These are phyloP conservation scores for Drosophila prosaltans DNA, from an alignment of 1,140 invertebrate genomes.

Conservation along the genomic window DNA sequence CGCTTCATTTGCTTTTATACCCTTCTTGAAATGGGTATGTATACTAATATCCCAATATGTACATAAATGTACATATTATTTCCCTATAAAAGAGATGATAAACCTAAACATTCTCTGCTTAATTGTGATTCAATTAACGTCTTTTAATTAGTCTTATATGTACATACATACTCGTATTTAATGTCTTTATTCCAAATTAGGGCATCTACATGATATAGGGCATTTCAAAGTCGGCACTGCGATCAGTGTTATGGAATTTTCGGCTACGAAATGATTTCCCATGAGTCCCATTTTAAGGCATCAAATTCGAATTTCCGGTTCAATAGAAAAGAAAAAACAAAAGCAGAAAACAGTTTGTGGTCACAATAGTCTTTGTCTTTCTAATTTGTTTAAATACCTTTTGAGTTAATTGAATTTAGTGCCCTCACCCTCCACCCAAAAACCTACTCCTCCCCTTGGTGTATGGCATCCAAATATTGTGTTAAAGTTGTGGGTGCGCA, in stretches of 20 bases:
- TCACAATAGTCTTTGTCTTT: slow-evolving; percentile 37
- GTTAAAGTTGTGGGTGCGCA: slow-evolving; percentile 52
- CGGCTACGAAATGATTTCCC: slow-evolving; percentile 33
- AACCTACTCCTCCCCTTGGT: neutral
- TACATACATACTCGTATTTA: no score
- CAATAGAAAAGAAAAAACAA: slow-evolving; percentile 49
- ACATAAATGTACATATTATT: no score
- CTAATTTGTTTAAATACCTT: slow-evolving; percentile 65
- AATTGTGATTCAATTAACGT: no score
- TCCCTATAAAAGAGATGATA: no score
- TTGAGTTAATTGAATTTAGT: slow-evolving; percentile 67
- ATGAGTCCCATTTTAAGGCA: slow-evolving; percentile 34
- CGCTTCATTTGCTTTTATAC: slow-evolving; percentile 63
- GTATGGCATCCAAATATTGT: no score
- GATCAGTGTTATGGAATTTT: neutral
- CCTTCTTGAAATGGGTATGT: neutral
- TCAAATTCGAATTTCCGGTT: slow-evolving; percentile 66
- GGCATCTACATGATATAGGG: neutral
- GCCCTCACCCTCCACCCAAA: slow-evolving; percentile 29
- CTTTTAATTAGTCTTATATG: no score
- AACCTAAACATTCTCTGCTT: no score
- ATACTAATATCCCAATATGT: no score
- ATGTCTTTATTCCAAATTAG: neutral
- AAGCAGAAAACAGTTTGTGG: slow-evolving; percentile 38
- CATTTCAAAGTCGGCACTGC: neutral